Evolutionary conservation across 2,797 vertebrate species (phyloP).

Genomic region (Epinephelus coioides): DNA sequence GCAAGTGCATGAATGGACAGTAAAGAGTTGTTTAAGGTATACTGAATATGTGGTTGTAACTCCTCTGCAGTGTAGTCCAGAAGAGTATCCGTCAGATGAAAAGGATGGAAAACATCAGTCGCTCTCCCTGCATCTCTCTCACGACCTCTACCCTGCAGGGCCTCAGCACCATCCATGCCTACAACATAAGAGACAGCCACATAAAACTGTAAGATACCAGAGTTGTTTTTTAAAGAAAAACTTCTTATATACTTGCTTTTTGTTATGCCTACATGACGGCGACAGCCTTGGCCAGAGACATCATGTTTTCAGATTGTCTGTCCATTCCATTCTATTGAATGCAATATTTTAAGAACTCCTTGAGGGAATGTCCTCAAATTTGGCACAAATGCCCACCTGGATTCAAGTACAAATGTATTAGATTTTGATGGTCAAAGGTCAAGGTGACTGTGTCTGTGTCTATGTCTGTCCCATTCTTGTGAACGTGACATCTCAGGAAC

Average conservation of each 20-base stretch:
- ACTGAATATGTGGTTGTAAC: neutral
- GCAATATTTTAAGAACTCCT: no score
- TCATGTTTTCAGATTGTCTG: no score
- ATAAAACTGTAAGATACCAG: conserved; percentile 74
- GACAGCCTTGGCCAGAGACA: no score
- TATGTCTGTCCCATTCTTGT: no score
- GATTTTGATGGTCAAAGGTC: no score
- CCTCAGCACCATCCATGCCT: conserved; percentile 87
- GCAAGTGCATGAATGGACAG: neutral
- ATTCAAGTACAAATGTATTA: no score
- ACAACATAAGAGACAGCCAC: conserved; percentile 79
- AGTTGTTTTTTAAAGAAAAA: neutral
- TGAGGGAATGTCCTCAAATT: no score
- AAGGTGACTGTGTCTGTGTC: no score
- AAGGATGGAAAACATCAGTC: conserved; percentile 88
- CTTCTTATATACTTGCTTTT: neutral
- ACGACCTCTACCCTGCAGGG: conserved; percentile 86
- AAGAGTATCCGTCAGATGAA: conserved; percentile 85
- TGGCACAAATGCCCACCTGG: no score
- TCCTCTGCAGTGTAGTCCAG: conserved; percentile 82
- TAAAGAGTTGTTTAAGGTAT: neutral
- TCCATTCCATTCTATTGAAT: no score
- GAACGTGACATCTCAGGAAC: no score
- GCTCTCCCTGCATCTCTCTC: conserved; percentile 87
- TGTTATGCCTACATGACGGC: no score